Evolutionary conservation across 2,797 vertebrate genomes (phyloP).

Genomic region (Rousettus madagascariensis): DNA sequence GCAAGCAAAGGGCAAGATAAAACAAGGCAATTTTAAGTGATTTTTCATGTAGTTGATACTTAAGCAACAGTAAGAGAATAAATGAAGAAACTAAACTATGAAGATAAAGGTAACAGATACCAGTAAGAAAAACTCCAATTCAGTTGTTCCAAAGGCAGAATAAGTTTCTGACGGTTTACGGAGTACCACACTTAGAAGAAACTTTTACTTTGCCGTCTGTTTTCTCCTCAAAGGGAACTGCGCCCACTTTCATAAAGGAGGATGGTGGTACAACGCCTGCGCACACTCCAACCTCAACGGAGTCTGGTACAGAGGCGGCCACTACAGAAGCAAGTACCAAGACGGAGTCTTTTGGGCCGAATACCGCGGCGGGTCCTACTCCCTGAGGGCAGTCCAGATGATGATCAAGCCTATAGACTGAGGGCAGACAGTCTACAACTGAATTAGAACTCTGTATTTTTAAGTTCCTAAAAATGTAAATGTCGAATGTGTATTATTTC

Average conservation of each 20-base stretch:
- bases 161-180: rapidly evolving
- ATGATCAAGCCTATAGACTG: constrained; percentile 98
- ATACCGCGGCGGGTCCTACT: constrained; percentile 97
- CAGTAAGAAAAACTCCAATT: not conserved
- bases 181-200: not conserved
- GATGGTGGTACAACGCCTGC: constrained; percentile 98
- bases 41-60: not conserved
- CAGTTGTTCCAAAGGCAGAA: not conserved
- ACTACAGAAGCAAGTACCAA: constrained; percentile 97
- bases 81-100: not conserved
- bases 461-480: constrained; percentile 70
- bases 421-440: constrained; percentile 58
- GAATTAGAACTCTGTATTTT: constrained; percentile 45
- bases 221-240: constrained; percentile 90
- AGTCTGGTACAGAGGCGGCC: constrained; percentile 95
- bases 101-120: not conserved
- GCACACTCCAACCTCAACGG: constrained; percentile 97
- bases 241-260: constrained; percentile 97
- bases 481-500: constrained; percentile 76
- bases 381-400: constrained; percentile 94
- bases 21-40: not conserved
- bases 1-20: not conserved
- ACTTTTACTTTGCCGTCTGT: not conserved
- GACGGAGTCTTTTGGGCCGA: constrained; percentile 99
- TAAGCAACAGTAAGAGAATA: not conserved